Conservation (phyloP, 2,113 vertebrate genomes). For the Xerus inauris region DNA sequence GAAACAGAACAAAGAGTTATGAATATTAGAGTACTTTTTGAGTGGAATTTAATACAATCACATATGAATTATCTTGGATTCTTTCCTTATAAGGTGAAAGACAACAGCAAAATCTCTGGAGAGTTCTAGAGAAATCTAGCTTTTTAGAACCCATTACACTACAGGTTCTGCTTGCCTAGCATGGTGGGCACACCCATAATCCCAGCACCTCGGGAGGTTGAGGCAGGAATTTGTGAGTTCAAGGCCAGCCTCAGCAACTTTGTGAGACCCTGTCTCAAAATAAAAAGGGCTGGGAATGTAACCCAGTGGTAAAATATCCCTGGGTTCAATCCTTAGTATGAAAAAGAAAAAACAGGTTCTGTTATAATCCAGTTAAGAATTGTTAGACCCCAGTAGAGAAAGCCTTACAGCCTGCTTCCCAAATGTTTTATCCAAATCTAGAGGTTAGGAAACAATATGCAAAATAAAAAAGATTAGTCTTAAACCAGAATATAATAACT, state of each 20-base stretch:
- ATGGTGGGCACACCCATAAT: too few relatives aligned
- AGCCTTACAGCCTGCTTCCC: background rate
- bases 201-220: too few relatives aligned
- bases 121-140: background rate
- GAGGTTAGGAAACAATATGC: conserved; percentile 33
- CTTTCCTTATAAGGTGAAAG: background rate
- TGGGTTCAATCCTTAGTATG: too few relatives aligned
- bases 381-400: background rate
- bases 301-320: too few relatives aligned
- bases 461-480: background rate
- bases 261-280: too few relatives aligned
- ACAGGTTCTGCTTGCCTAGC: background rate
- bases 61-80: background rate
- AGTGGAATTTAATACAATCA: background rate
- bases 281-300: too few relatives aligned
- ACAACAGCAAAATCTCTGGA: background rate
- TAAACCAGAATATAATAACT: conserved; percentile 54
- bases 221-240: too few relatives aligned
- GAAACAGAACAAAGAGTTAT: background rate
- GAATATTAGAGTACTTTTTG: background rate
- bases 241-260: too few relatives aligned
- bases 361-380: background rate
- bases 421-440: background rate
- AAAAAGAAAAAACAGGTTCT: too few relatives aligned
- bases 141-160: background rate